Percentiles rank a stretch among this genome's conserved stretches.
Evolutionary conservation across 2,888 invertebrate genomes (phyloP).

Genomic region (Napeogenes sylphis): DNA sequence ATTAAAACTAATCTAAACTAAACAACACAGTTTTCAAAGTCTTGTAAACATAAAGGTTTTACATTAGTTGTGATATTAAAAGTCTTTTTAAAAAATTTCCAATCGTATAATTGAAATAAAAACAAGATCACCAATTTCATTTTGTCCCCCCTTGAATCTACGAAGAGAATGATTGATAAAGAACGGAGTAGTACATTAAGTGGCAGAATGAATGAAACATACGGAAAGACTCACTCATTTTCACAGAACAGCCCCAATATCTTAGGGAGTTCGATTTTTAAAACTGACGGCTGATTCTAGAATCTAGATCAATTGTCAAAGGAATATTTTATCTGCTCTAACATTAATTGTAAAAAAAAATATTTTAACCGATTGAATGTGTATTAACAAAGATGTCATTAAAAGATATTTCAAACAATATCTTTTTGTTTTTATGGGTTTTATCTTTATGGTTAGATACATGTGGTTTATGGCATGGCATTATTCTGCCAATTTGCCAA

Average conservation of each 20-base stretch:
- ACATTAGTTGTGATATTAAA: no score
- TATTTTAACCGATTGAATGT: no score
- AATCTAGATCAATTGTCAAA: no score
- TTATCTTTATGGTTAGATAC: neutral
- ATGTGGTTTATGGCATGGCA: conserved; percentile 16
- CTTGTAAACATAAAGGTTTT: no score
- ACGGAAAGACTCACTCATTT: conserved; percentile 18
- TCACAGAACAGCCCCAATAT: neutral
- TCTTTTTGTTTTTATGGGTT: neutral
- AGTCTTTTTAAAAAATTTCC: conserved; percentile 3
- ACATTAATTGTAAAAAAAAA: no score
- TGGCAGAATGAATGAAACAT: conserved; percentile 38
- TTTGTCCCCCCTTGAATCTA: conserved; percentile 59
- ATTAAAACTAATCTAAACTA: no score
- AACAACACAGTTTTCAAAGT: no score
- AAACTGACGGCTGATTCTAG: neutral
- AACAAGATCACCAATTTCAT: conserved; percentile 47
- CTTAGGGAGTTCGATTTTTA: neutral
- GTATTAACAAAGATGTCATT: no score
- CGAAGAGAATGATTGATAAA: conserved; percentile 56
- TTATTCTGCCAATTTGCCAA: conserved; percentile 18
- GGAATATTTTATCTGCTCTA: no score
- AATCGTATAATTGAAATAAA: conserved; percentile 32
- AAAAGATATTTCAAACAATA: no score
- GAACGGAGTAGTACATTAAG: conserved; percentile 42